Conservation (phyloP, 2,113 vertebrate species). For the Indri indri region DNA sequence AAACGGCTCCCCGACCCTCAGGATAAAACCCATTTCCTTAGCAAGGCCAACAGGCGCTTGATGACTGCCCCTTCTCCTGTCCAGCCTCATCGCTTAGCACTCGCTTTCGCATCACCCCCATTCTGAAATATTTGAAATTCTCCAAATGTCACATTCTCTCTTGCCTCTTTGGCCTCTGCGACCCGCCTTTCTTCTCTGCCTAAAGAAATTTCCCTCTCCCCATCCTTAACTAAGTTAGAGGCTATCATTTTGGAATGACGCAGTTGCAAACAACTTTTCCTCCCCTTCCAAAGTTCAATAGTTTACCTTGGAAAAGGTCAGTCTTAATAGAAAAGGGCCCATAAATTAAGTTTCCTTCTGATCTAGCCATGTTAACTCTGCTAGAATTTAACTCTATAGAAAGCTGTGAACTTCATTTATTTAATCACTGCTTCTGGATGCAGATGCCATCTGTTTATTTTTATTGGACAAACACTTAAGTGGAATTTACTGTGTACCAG, state of each 20-base stretch:
- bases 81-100: neutral
- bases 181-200: neutral
- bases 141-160: neutral
- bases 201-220: neutral
- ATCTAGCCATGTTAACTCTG: neutral
- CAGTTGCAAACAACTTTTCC: neutral
- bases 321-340: neutral
- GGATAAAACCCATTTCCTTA: neutral
- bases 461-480: neutral
- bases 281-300: neutral
- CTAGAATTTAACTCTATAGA: neutral
- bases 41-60: neutral
- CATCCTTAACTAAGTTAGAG: neutral
- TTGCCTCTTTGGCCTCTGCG: neutral
- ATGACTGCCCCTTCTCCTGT: neutral
- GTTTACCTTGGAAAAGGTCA: neutral
- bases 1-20: neutral
- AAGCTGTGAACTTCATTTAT: neutral
- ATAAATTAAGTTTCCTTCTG: neutral
- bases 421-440: neutral
- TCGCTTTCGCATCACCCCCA: neutral
- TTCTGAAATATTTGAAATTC: slow-evolving; percentile 1
- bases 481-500: neutral
- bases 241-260: neutral
- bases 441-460: neutral